A percentile compares a stretch with the other conserved stretches of the same genome.
Evolutionary conservation across 2,888 invertebrate species (phyloP).

Genomic region (Epirrita christyi): DNA sequence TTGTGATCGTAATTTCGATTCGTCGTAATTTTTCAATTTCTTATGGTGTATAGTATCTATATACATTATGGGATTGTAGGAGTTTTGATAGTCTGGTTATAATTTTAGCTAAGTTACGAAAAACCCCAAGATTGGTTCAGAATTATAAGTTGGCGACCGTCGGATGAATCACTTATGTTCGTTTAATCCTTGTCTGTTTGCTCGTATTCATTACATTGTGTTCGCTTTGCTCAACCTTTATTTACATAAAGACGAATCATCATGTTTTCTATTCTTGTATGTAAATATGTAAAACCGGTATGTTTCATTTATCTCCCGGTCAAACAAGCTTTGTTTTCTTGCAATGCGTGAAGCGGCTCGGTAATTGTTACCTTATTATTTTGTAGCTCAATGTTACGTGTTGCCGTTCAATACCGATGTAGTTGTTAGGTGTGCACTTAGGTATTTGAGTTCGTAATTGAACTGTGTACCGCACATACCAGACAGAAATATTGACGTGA

Average conservation of each 20-base stretch:
- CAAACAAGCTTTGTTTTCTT: conserved; percentile 35
- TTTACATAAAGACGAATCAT: conserved; percentile 54
- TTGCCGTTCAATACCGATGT: not conserved
- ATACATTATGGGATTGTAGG: not conserved
- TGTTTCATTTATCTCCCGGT: conserved; percentile 33
- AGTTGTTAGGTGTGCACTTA: not conserved
- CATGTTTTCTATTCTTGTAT: conserved; percentile 40
- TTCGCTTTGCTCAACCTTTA: conserved; percentile 44
- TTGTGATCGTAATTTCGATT: not conserved
- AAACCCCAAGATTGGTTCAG: not conserved
- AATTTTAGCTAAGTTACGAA: not conserved
- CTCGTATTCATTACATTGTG: conserved; percentile 54
- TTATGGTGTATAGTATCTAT: not conserved
- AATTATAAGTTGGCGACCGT: not conserved
- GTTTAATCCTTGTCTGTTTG: conserved; percentile 58
- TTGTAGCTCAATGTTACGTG: conserved; percentile 13
- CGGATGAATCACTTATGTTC: conserved; percentile 57
- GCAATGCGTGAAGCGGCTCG: conserved; percentile 21
- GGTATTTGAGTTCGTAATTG: not conserved
- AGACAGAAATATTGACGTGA: not conserved
- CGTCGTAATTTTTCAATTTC: not conserved
- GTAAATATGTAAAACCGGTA: conserved; percentile 34
- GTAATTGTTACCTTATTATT: conserved; percentile 3
- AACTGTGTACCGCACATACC: not conserved
- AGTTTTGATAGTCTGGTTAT: not conserved